These are phyloP conservation scores for Centropyge bicolor DNA, from an alignment of 2,797 vertebrate genomes.

Conservation along the genomic window DNA sequence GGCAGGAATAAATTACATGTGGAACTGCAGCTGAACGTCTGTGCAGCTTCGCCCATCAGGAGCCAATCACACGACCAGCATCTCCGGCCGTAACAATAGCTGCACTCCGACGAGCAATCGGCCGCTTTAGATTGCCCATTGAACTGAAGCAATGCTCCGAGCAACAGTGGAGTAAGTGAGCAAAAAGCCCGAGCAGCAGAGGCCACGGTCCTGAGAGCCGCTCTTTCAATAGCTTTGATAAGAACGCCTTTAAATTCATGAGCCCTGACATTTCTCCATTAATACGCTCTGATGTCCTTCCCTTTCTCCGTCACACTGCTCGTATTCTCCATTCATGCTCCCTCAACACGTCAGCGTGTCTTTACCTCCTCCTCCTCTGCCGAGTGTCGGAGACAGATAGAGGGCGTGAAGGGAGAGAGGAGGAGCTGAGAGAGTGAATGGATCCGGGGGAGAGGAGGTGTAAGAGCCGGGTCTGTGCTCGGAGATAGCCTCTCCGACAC, in stretches of 20 bases:
- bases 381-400: slow-evolving; percentile 59
- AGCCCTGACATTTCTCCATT: slow-evolving; percentile 38
- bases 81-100: slow-evolving; percentile 12
- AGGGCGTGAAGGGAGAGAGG: slow-evolving; percentile 33
- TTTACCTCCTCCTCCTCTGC: slow-evolving; percentile 31
- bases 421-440: slow-evolving; percentile 45
- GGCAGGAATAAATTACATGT: not conserved
- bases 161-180: slow-evolving; percentile 14
- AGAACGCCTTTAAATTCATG: slow-evolving; percentile 24
- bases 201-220: not conserved
- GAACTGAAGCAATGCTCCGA: slow-evolving; percentile 10
- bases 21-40: slow-evolving; percentile 2
- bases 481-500: slow-evolving; percentile 50
- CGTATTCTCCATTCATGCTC: slow-evolving; percentile 27
- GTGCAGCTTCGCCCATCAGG: slow-evolving; percentile 13
- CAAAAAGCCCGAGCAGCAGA: slow-evolving; percentile 3
- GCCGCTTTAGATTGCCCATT: slow-evolving; percentile 5
- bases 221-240: slow-evolving; percentile 18
- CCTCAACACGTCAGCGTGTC: slow-evolving; percentile 26
- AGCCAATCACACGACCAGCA: slow-evolving; percentile 36
- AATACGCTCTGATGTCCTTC: slow-evolving; percentile 34
- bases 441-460: slow-evolving; percentile 51
- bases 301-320: not conserved
- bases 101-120: slow-evolving; percentile 6
- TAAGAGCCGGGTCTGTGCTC: slow-evolving; percentile 46